Evolutionary conservation across 2,888 invertebrate genomes (phyloP).

Genomic region (Morpho helenor): DNA sequence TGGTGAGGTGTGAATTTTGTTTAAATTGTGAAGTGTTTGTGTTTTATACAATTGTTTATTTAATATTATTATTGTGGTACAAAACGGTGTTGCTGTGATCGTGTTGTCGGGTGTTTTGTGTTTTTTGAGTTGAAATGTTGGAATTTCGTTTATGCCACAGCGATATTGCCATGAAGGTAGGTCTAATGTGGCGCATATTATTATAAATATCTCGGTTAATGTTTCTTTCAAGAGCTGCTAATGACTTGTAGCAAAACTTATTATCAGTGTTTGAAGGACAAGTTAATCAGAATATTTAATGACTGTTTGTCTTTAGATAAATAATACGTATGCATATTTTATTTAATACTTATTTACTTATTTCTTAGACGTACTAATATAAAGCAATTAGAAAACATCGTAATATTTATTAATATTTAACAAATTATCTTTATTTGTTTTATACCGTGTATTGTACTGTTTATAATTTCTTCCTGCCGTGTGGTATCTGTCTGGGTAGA

Average conservation of each 20-base stretch:
- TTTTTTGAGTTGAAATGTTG: conserved; percentile 27
- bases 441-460: too few species aligned
- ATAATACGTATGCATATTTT: neutral
- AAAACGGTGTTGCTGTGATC: conserved; percentile 16
- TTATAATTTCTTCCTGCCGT: too few species aligned
- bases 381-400: too few species aligned
- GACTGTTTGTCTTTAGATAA: neutral
- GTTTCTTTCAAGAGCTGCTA: conserved; percentile 1
- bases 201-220: neutral
- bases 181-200: conserved; percentile 11
- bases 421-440: too few species aligned
- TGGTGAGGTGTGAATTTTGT: conserved; percentile 34
- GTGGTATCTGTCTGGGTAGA: too few species aligned
- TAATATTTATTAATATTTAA: too few species aligned
- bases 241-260: conserved; percentile 1
- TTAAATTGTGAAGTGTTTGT: conserved; percentile 30
- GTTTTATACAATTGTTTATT: conserved; percentile 17
- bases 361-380: too few species aligned
- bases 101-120: conserved; percentile 18
- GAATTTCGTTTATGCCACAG: conserved; percentile 14
- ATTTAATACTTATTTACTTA: neutral
- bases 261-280: conserved; percentile 4
- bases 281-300: conserved; percentile 1
- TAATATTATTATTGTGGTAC: conserved; percentile 5
- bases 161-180: conserved; percentile 23